Conservation (phyloP, 2,888 invertebrate genomes). For the Tetragonula carbonaria region DNA sequence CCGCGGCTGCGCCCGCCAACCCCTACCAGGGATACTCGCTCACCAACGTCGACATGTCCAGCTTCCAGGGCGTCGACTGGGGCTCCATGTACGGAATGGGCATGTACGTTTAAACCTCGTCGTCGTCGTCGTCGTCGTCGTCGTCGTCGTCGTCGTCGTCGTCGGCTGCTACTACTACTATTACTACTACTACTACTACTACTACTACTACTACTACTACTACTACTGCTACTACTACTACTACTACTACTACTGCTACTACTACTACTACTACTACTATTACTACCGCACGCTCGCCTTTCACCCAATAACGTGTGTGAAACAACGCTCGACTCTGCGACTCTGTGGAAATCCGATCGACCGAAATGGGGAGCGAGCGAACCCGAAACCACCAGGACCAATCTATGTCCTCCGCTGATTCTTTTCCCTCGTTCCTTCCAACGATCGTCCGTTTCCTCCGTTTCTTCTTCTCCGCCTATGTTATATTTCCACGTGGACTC, state of each 20-base stretch:
- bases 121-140: no score
- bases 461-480: neutral
- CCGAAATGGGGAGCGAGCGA: no score
- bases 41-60: slow-evolving; percentile 95
- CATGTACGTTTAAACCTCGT: slow-evolving; percentile 91
- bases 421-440: neutral
- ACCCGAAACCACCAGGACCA: no score
- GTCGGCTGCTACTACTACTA: no score
- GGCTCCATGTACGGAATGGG: slow-evolving; percentile 96
- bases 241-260: no score
- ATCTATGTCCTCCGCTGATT: neutral
- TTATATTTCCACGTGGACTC: neutral
- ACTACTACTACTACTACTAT: neutral
- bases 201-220: neutral
- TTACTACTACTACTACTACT: no score
- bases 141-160: neutral
- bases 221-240: neutral
- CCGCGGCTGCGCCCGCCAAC: slow-evolving; percentile 88
- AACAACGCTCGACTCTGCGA: neutral
- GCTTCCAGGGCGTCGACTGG: slow-evolving; percentile 97
- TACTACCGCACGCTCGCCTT: neutral
- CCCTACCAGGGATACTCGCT: slow-evolving; percentile 92
- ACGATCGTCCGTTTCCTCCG: neutral
- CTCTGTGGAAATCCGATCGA: neutral
- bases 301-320: neutral